Percentiles rank a stretch among this genome's conserved stretches.
These are phyloP conservation scores for Festucalex cinctus DNA, from an alignment of 2,113 vertebrate genomes.

Conservation along the genomic window DNA sequence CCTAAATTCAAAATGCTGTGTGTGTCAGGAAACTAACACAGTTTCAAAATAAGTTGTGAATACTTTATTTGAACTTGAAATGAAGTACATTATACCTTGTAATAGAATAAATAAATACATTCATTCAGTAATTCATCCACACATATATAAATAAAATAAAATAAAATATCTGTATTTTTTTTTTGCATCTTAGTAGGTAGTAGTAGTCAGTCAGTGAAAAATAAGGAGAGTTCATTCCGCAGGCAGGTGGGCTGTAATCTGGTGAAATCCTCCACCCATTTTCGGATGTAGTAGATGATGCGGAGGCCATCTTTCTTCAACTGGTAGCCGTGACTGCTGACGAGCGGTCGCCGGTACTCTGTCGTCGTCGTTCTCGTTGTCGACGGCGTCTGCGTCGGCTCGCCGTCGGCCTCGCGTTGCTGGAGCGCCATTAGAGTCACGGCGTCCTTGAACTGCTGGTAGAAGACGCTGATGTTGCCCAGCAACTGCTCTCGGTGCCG, in stretches of 20 bases:
- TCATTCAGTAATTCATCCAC: no score
- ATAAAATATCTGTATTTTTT: neutral
- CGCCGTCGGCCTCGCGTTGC: neutral
- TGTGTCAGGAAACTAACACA: no score
- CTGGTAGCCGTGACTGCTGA: rapidly evolving
- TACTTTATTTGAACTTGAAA: neutral
- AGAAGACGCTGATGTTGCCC: rapidly evolving
- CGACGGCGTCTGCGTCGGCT: no score
- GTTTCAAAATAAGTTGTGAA: neutral
- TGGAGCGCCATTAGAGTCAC: rapidly evolving
- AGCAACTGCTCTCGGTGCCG: rapidly evolving
- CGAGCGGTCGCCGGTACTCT: neutral
- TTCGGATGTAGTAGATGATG: conserved; percentile 20
- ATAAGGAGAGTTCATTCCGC: neutral
- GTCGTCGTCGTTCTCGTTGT: no score
- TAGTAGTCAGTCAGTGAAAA: neutral
- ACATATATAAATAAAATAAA: neutral
- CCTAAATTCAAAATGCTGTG: no score
- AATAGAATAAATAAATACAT: conserved; percentile 12
- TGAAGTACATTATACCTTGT: neutral
- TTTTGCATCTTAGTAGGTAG: neutral
- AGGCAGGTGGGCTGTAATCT: neutral
- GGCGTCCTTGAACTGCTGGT: rapidly evolving
- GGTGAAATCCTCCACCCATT: conserved; percentile 29
- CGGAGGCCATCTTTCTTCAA: neutral